phyloP scores from a whole-genome alignment of 2,113 vertebrate species.

The Coptodon rendalli region DNA sequence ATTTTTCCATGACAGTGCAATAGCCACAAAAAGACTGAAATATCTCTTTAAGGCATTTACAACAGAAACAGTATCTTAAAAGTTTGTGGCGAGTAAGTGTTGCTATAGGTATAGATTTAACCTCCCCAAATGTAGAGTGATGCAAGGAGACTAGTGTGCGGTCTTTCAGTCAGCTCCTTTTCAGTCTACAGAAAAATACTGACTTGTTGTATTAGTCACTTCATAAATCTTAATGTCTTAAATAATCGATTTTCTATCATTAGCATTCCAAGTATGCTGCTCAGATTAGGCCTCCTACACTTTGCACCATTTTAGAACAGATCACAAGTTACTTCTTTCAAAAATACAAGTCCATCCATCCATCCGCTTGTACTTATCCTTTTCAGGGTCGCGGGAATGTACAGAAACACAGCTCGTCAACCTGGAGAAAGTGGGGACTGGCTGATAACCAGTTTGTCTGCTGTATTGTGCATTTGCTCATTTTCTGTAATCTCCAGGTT shows the following conservation, averaged over 20 bases:
- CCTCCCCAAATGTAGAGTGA: background rate
- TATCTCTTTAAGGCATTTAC: background rate
- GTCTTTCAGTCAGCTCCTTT: background rate
- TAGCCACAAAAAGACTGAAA: background rate
- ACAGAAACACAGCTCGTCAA: background rate
- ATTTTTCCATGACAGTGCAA: background rate
- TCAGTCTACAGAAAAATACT: background rate
- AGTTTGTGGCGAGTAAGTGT: background rate
- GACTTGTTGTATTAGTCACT: background rate
- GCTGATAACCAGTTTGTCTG: background rate
- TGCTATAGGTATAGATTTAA: background rate
- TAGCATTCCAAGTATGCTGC: background rate
- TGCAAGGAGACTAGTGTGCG: background rate
- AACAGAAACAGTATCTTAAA: background rate
- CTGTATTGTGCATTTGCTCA: background rate
- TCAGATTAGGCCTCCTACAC: background rate
- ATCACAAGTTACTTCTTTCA: background rate
- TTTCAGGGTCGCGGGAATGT: background rate
- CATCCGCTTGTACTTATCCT: background rate
- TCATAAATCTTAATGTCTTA: constrained; percentile 9
- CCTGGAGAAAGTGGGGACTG: background rate
- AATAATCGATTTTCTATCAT: constrained; percentile 5
- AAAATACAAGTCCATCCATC: background rate
- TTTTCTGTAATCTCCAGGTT: background rate
- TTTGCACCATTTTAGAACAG: background rate